Evolutionary conservation across 2,797 vertebrate species (phyloP).

Genomic region (Petrocephalus sullivani): DNA sequence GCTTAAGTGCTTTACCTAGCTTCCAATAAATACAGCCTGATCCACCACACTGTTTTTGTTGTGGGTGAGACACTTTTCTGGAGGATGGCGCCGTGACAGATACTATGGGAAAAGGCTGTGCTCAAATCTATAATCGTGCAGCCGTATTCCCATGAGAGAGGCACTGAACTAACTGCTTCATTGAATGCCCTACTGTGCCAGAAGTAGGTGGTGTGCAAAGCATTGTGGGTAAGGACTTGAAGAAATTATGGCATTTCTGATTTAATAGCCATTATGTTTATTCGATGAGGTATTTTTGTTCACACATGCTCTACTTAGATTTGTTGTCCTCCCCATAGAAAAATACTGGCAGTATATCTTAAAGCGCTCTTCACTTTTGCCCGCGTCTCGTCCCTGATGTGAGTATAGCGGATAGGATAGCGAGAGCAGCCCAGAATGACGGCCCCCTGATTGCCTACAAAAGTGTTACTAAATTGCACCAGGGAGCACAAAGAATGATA

Average conservation of each 20-base stretch:
- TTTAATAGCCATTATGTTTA: background rate
- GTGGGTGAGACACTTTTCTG: background rate
- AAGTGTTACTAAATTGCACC: background rate
- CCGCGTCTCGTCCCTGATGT: background rate
- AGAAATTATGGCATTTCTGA: slow-evolving; percentile 1
- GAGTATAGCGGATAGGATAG: background rate
- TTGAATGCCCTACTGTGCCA: background rate
- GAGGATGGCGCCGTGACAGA: background rate
- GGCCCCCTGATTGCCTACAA: background rate
- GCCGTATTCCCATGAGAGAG: background rate
- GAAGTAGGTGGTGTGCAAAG: background rate
- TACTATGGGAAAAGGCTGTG: background rate
- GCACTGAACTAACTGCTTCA: background rate
- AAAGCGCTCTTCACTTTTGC: background rate
- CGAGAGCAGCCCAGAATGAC: background rate
- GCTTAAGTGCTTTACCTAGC: background rate
- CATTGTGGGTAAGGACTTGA: background rate
- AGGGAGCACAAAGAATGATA: background rate
- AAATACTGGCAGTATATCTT: background rate
- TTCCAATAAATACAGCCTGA: background rate
- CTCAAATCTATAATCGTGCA: background rate
- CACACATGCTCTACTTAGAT: background rate
- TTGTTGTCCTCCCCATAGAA: background rate
- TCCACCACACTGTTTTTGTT: background rate
- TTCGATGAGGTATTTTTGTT: background rate